Base-by-base conservation (phyloP, 2,888 invertebrate species). In the Cheilosia vulpina region DNA sequence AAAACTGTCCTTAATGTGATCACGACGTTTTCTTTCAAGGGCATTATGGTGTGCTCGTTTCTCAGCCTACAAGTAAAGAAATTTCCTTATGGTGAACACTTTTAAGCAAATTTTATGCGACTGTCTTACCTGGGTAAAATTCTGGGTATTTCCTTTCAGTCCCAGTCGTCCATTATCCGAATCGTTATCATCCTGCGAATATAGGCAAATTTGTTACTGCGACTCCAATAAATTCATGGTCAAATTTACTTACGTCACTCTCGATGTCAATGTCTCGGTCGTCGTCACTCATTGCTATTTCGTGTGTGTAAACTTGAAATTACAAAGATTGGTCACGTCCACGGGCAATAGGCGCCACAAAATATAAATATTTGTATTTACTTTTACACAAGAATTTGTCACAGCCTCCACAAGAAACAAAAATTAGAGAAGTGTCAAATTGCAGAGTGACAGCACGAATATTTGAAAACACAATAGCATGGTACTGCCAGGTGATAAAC, bases 11-110 rank as follows among this genome's bases (percentile, higher is more conserved):
- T 99, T 99, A 90, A 99, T 99, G 93, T 99, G 99, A 93, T 99
- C 99, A 89, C 99, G 94, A 84, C 99, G 94, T 93, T 99, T 98
- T 72, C 99, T 94, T 92, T 99, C 99, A 90, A 99, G 92, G 34
- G 99, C 99, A 94, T 99, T 99, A 92, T 99, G 99, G 91, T 99
- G 99, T 27, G 99, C 99, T 89, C 99, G 94, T 93, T 99, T 99
- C 91, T 98, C 98, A 45, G 98, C 98, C 96, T 98, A 92, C 4
- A 80, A 93, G 89, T 38, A 1, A 50, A 2, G 19, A 53, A 3
- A 27, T 13, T 43, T 53, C 0, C 7, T 47, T 19, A 17, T 1
- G 6, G 43, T 1, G 31, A 9, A 41, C 15, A 21, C 17, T 19
- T 21, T 19, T 21, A 4, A 2, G 2, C 0, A 11, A 0, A 15